Evolutionary conservation across 1,140 invertebrate species (phyloP), one percentile per base, ranked within the genome.

Genomic region (Formica selysi): DNA sequence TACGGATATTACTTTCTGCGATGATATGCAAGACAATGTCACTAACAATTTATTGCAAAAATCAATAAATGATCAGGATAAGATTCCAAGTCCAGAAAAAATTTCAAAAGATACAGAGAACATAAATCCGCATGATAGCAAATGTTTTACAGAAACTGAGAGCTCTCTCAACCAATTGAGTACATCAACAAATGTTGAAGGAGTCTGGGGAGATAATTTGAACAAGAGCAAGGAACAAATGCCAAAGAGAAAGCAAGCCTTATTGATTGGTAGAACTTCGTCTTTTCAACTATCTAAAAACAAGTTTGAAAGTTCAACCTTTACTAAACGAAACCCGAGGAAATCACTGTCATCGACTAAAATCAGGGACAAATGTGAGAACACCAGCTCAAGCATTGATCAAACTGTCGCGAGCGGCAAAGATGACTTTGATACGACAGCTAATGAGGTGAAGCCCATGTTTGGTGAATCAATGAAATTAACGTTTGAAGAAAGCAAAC

Each of bases 271-370:
- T 93, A 95, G 88, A 83, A 92, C 93, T 1, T 86, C 93, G 5
- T 95, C 95, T 0, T 95, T 95, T 79, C 93, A 95, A 85, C 94
- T 97, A n/a, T 96, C 96, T 3, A 96, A 97, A 91, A 97, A 98
- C 92, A 94, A 97, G 74, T 98, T 98, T 94, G 95, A 96, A 57
- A 96, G 96, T 61, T 95, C 96, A 78, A 96, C 95, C 92, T 97
- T 98, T 93, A 95, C 96, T 32, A 97, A 97, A 91, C 95, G 97
- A 84, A 98, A 98, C 95, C 97, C 97, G 16, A 96, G 97, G 91
- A 98, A 98, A 93, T 96, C 96, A 0, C 85, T 96, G n/a, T 94
- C 95, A 4, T 86, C 90, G 7, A 93, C 90, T 41, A 94, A 90
- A 87, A 76, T 88, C 51, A 92, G 87, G 76, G 91, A 3, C 41